Evolutionary conservation across 2,113 vertebrate species (phyloP).

Genomic region (Epinephelus fuscoguttatus): DNA sequence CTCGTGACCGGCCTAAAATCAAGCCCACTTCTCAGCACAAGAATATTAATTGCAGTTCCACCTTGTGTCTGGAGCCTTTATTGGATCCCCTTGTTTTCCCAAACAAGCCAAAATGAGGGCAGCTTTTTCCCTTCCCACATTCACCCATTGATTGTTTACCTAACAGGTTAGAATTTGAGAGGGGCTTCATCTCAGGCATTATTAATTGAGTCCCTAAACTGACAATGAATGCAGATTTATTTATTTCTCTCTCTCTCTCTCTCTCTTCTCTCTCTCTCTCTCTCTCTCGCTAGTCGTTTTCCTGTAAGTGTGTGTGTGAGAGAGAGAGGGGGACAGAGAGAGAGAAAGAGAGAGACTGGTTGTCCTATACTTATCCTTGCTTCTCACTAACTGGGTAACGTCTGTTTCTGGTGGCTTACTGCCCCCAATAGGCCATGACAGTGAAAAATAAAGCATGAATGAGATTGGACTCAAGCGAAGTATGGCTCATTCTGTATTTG

Average conservation of each 20-base stretch:
- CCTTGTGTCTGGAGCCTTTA: slow-evolving; percentile 60
- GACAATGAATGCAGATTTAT: slow-evolving; percentile 56
- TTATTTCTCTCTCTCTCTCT: background rate
- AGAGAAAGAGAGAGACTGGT: slow-evolving; percentile 19
- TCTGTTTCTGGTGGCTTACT: slow-evolving; percentile 74
- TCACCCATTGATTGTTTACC: slow-evolving; percentile 72
- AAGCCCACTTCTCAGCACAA: slow-evolving; percentile 48
- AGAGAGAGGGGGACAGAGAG: slow-evolving; percentile 16
- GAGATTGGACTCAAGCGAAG: background rate
- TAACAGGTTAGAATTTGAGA: slow-evolving; percentile 63
- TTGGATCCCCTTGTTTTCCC: slow-evolving; percentile 55
- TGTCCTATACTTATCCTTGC: slow-evolving; percentile 64
- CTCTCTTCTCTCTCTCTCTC: no score
- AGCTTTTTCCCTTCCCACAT: slow-evolving; percentile 41
- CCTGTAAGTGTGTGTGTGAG: slow-evolving; percentile 13
- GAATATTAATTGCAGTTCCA: slow-evolving; percentile 77
- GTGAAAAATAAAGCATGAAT: slow-evolving; percentile 10
- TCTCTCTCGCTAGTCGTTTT: slow-evolving; percentile 29
- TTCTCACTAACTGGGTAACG: slow-evolving; percentile 9
- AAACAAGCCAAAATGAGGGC: slow-evolving; percentile 64
- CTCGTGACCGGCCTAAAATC: slow-evolving; percentile 70
- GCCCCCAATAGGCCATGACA: slow-evolving; percentile 75
- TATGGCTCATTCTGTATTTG: background rate
- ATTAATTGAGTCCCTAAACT: slow-evolving; percentile 70
- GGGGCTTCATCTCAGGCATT: slow-evolving; percentile 61